These are phyloP conservation scores for Amazona ochrocephala DNA, from an alignment of 2,797 vertebrate genomes.

Conservation along the genomic window DNA sequence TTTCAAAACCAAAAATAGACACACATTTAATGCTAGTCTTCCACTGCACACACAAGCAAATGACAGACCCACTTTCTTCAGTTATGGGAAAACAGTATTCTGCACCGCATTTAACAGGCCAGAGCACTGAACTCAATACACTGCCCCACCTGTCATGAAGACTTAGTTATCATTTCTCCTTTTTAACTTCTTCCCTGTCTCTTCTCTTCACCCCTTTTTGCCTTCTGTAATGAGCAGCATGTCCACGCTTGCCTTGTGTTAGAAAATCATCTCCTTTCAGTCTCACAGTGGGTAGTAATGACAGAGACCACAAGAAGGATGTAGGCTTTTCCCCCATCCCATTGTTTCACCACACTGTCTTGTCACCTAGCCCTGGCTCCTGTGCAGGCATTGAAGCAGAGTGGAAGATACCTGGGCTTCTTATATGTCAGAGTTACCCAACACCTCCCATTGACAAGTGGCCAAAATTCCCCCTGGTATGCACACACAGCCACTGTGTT, in stretches of 20 bases:
- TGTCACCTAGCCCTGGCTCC: not conserved
- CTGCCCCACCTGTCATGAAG: not conserved
- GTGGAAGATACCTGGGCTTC: not conserved
- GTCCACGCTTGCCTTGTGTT: not conserved
- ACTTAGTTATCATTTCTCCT: not conserved
- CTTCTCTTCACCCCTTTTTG: not conserved
- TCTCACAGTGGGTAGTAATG: not conserved
- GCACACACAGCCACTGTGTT: rapidly evolving
- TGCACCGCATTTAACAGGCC: not conserved
- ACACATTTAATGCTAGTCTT: not conserved
- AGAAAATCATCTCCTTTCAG: not conserved
- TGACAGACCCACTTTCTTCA: not conserved
- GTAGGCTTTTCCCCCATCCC: not conserved
- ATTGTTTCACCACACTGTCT: not conserved
- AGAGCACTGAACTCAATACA: not conserved
- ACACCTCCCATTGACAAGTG: rapidly evolving
- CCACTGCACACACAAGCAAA: not conserved
- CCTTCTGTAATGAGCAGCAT: rapidly evolving
- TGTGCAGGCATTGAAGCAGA: not conserved
- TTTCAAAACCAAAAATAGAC: not conserved
- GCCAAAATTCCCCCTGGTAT: not conserved
- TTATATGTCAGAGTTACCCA: not conserved
- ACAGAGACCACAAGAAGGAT: not conserved
- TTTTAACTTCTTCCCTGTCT: not conserved
- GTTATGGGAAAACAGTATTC: not conserved